Percentiles rank a stretch among this genome's conserved stretches.
These are phyloP conservation scores for Denticeps clupeoides DNA, from an alignment of 2,797 vertebrate species.

Conservation along the genomic window DNA sequence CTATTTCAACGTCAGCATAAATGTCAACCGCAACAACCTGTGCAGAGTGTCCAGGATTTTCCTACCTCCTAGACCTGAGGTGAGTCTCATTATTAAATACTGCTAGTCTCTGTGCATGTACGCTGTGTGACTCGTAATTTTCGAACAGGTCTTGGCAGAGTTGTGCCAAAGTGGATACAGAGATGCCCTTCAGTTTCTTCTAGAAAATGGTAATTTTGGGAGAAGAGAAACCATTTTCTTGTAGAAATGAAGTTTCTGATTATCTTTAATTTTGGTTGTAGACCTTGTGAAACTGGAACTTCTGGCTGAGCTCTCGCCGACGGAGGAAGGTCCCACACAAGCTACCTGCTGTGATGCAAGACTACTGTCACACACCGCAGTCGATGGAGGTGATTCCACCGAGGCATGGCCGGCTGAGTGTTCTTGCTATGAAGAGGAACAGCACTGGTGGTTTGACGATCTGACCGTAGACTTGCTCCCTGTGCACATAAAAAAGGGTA, in stretches of 20 bases:
- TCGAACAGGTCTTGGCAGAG: constrained; percentile 64
- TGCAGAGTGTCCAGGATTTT: constrained; percentile 59
- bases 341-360: background rate
- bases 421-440: background rate
- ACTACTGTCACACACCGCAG: constrained; percentile 19
- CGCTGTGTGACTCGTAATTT: background rate
- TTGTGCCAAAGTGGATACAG: constrained; percentile 75
- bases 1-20: constrained; percentile 62
- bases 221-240: background rate
- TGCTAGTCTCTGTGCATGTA: too few relatives aligned
- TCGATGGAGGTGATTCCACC: constrained; percentile 30
- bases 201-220: constrained; percentile 54
- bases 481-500: constrained; percentile 19
- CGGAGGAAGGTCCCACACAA: background rate
- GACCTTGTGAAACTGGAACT: background rate
- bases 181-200: constrained; percentile 70
- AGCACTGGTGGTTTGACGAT: background rate
- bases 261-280: background rate
- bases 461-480: constrained; percentile 8
- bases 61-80: constrained; percentile 67
- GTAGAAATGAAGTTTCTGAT: background rate
- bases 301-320: background rate
- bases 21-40: constrained; percentile 64
- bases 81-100: constrained; percentile 35
- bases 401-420: background rate